Base-by-base conservation (phyloP, 2,888 invertebrate species). In the Eristalis tenax region DNA sequence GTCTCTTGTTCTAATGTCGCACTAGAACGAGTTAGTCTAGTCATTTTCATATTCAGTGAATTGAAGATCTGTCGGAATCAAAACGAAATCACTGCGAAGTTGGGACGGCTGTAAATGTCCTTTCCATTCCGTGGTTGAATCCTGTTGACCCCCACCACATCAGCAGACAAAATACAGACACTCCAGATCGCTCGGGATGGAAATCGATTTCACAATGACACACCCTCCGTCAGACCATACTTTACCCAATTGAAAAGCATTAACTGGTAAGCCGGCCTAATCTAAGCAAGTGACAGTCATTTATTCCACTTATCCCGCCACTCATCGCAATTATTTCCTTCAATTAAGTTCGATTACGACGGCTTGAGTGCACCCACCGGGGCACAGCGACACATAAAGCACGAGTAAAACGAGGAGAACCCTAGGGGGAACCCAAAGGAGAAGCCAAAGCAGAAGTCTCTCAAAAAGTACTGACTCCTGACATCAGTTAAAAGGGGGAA, bases 291-390 rank as follows among this genome's bases (percentile, higher is more conserved):
- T 50, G 18, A n/a, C 50, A 50, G 50, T 50, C 66, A 66, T 65
- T 75, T 28, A 75, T 66, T 28, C 64, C 77, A 77, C 69, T 77
- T 77, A 77, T 69, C 77, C 56, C 11, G 15, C 38, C 38, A 40
- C 57, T 70, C 64, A 57, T 64, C 65, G 70, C 70, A 70, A 70
- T 78, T 70, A 78, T 78, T 78, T 78, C 40, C 78, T 70, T 65
- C 64, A 78, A 71, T 78, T 78, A 71, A 71, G 70, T 50, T 78
- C 78, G 78, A 78, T 78, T 78, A 78, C 63, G n/a, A 63, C 28
- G 69, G 69, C 68, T 77, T 35, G 57, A 75, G 57, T 75, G 28
- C 26, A 15, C 22, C 22, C 59, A 2, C 38, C 15, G 1, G 13
- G 38, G n/a, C 56, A 50, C 64, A 28, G 28, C 35, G 4, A 66